phyloP scores from a whole-genome alignment of 2,113 vertebrate species.

The Mola mola region DNA sequence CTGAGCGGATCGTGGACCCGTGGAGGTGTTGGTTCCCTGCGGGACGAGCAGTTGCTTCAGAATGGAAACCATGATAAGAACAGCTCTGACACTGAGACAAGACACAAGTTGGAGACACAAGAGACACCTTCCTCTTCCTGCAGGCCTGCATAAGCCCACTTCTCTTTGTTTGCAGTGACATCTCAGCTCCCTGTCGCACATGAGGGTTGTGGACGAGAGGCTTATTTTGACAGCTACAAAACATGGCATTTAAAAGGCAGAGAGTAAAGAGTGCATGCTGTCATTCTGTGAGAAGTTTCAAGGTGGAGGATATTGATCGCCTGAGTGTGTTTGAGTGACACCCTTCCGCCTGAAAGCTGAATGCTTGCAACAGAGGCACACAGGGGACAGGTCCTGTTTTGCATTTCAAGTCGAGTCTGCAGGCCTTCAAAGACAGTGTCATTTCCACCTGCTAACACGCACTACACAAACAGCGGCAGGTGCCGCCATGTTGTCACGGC shows the following conservation, averaged over 20 bases:
- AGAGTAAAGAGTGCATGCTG: too few relatives aligned
- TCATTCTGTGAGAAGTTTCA: neutral
- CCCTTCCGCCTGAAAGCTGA: neutral
- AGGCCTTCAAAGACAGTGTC: neutral
- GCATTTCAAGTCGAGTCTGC: slow-evolving; percentile 39
- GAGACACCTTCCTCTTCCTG: slow-evolving; percentile 70
- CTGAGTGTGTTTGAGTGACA: neutral
- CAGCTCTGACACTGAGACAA: slow-evolving; percentile 45
- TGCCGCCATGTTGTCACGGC: neutral
- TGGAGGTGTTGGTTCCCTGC: slow-evolving; percentile 34
- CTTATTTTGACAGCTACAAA: slow-evolving; percentile 7
- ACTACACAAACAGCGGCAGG: neutral
- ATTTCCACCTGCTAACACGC: neutral
- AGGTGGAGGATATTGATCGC: neutral
- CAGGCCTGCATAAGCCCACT: slow-evolving; percentile 13
- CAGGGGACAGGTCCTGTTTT: slow-evolving; percentile 22
- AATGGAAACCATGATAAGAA: slow-evolving; percentile 61
- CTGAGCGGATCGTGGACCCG: slow-evolving; percentile 5
- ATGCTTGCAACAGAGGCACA: neutral
- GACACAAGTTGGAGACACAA: neutral
- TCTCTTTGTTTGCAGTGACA: slow-evolving; percentile 61
- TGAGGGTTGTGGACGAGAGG: slow-evolving; percentile 21
- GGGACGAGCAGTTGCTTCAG: slow-evolving; percentile 64
- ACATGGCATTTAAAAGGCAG: slow-evolving; percentile 4
- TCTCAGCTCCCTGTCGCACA: slow-evolving; percentile 22